Conservation (phyloP, 2,888 invertebrate genomes). For the Pristionchus japonicus region DNA sequence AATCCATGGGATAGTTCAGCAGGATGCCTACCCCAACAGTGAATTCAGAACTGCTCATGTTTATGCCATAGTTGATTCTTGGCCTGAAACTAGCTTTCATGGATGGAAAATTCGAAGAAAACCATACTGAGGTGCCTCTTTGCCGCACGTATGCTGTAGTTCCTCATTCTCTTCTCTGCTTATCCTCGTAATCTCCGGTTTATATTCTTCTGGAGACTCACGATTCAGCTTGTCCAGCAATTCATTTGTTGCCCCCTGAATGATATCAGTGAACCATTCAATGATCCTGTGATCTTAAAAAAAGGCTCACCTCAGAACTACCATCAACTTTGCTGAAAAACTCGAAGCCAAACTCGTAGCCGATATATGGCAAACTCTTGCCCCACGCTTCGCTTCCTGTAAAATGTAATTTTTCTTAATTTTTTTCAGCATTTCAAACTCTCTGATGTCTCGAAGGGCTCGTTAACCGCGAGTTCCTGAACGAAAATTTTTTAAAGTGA, state of each 20-base stretch:
- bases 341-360: no score
- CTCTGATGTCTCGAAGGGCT: background rate
- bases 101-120: background rate
- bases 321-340: no score
- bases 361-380: no score
- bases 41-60: background rate
- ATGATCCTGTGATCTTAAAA: no score
- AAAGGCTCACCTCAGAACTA: no score
- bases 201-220: background rate
- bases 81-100: background rate
- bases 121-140: background rate
- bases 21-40: background rate
- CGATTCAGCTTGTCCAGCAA: background rate
- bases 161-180: background rate
- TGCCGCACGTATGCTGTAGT: background rate
- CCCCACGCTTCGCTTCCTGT: no score
- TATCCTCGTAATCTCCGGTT: background rate
- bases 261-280: no score
- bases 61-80: background rate
- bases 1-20: background rate
- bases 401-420: no score
- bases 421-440: background rate
- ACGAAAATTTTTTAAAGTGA: no score
- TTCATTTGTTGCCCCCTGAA: background rate
- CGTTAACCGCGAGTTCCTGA: no score